Evolutionary conservation across 2,888 invertebrate genomes (phyloP).

Genomic region (Aspidiotus rigidus): DNA sequence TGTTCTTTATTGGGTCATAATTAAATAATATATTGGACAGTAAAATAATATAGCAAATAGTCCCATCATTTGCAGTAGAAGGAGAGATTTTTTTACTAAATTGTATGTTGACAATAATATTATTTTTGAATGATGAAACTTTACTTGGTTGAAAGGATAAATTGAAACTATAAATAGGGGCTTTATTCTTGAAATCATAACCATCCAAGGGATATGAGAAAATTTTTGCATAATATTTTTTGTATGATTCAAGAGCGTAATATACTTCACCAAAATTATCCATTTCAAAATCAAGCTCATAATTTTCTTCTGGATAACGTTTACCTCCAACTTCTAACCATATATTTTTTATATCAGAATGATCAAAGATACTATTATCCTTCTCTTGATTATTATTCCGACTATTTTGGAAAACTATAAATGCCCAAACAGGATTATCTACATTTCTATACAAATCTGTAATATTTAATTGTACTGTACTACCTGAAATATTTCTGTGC

Average conservation of each 20-base stretch:
- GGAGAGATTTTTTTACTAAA: too few species aligned
- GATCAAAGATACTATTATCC: not conserved
- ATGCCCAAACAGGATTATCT: not conserved
- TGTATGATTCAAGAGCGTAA: not conserved
- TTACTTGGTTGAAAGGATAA: too few species aligned
- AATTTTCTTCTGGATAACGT: not conserved
- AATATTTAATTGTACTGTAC: not conserved
- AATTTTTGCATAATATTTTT: not conserved
- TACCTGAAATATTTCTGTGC: not conserved
- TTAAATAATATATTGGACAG: not conserved
- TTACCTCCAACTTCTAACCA: not conserved
- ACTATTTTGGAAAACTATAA: not conserved
- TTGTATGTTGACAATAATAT: too few species aligned
- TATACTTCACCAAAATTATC: not conserved
- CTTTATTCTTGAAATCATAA: not conserved
- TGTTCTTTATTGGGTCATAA: not conserved
- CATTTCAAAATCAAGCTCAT: not conserved
- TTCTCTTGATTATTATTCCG: not conserved
- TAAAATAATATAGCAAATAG: too few species aligned
- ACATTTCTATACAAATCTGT: not conserved
- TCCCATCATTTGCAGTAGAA: too few species aligned
- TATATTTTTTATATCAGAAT: not conserved
- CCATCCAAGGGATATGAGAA: not conserved
- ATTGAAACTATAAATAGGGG: too few species aligned
- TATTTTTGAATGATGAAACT: too few species aligned